Evolutionary conservation across 2,797 vertebrate genomes (phyloP), one percentile per base, ranked within the genome.

Genomic region (Sebastiscus albofasciatus): DNA sequence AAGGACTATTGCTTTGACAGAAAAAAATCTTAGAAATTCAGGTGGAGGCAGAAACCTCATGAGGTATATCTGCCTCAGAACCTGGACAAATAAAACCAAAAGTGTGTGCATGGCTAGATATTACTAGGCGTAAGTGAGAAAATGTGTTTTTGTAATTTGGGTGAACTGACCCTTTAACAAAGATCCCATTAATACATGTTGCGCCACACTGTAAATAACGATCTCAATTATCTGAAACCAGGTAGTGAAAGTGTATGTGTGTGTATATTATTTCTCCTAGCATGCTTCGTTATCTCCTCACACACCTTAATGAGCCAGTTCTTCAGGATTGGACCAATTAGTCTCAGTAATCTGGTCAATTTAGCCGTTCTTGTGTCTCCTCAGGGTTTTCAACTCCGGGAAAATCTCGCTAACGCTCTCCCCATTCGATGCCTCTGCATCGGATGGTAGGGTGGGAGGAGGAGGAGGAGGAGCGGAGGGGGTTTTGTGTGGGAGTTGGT

Each of bases 331-430:
- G 90, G 74, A 75, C 81, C 89, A 92, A 93, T 95, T 93, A 91
- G 90, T 93, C 84, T 89, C 85, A 78, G 85, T 91, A 89, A 87
- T 92, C 90, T 90, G 83, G 84, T 92, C 92, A 90, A 91, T 93
- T 92, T 89, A 91, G 77, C 84, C 68, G 33, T 83, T 84, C 70
- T 29, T 75, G 75, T 69, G 60, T 68, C 59, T 87, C 90, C 89
- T 85, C 58, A 0, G 87, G 90, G 89, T 73, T 83, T 90, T 86
- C 67, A 71, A 54, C 84, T 71, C 59, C 77, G 56, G 70, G 68
- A 90, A 89, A 89, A 81, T 81, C 72, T 39, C 4, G 5, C 64
- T 58, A 66, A 54, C 18, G 33, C 70, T 68, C 49, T 80, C 69
- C 75, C 76, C 34, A 80, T 80, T 80, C 27, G 22, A 79, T 81